These are phyloP conservation scores for Rhagium mordax DNA, from an alignment of 2,888 invertebrate species.

Conservation along the genomic window DNA sequence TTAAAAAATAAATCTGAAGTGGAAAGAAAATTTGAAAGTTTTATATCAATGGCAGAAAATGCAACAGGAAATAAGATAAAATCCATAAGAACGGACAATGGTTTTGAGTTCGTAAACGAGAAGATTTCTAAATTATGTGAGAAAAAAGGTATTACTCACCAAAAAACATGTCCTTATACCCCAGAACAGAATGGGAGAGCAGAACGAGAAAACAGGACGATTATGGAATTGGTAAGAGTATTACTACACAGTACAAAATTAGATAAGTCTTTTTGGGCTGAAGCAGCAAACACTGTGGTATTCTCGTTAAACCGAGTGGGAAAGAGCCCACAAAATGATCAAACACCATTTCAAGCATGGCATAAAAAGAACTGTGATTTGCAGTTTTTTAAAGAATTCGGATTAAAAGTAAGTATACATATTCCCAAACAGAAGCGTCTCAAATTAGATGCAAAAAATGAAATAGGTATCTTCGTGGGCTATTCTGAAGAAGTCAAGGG, in stretches of 20 bases:
- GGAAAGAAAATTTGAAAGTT: neutral
- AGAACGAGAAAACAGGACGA: constrained; percentile 45
- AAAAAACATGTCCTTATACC: constrained; percentile 40
- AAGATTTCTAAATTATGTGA: neutral
- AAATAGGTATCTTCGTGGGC: too few species aligned
- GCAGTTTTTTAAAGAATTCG: too few species aligned
- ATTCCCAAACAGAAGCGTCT: too few species aligned
- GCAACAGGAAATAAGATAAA: constrained; percentile 30
- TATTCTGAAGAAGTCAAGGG: too few species aligned
- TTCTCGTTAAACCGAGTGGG: neutral
- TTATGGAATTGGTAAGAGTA: constrained; percentile 2
- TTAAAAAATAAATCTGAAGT: neutral
- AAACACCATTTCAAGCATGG: neutral
- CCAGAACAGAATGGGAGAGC: constrained; percentile 47
- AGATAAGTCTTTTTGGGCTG: neutral
- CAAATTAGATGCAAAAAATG: too few species aligned
- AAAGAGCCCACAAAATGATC: neutral
- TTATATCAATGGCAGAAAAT: neutral
- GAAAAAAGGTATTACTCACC: constrained; percentile 8
- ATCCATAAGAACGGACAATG: constrained; percentile 49
- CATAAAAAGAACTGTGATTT: neutral
- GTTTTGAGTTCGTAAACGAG: constrained; percentile 38
- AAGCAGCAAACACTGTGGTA: neutral
- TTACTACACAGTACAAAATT: neutral
- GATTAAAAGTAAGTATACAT: neutral